phyloP scores from a whole-genome alignment of 2,113 vertebrate species.

The Strix aluco region DNA sequence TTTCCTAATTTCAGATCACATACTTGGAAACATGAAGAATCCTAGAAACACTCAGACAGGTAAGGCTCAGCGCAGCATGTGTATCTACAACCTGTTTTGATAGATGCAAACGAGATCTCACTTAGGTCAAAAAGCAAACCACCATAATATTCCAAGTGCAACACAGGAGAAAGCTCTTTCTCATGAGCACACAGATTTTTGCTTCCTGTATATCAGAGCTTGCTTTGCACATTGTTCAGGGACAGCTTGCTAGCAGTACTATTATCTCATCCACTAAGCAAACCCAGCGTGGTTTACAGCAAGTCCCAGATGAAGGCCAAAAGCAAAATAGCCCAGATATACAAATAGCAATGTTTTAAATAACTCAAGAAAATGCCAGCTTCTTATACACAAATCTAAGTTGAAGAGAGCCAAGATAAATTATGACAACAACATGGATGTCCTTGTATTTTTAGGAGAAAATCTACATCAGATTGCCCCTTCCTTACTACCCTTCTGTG shows the following conservation, averaged over 20 bases:
- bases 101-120: rapidly evolving
- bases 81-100: not conserved
- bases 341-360: conserved; percentile 9
- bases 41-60: not conserved
- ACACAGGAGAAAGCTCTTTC: not conserved
- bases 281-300: not conserved
- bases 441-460: not conserved
- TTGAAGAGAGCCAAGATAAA: not conserved
- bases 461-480: not conserved
- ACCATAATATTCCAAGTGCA: not conserved
- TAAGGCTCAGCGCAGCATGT: not conserved
- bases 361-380: conserved; percentile 19
- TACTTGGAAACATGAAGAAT: not conserved
- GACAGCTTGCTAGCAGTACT: not conserved
- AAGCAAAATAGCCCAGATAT: not conserved
- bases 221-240: not conserved
- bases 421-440: rapidly evolving
- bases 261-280: not conserved
- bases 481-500: rapidly evolving
- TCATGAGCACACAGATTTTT: not conserved
- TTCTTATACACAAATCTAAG: not conserved
- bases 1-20: not conserved
- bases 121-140: not conserved
- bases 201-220: not conserved
- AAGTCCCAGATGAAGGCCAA: not conserved